A percentile compares a stretch with the other conserved stretches of the same genome.
phyloP scores from a whole-genome alignment of 2,888 invertebrate species.

The Rhabditoides inermis region DNA sequence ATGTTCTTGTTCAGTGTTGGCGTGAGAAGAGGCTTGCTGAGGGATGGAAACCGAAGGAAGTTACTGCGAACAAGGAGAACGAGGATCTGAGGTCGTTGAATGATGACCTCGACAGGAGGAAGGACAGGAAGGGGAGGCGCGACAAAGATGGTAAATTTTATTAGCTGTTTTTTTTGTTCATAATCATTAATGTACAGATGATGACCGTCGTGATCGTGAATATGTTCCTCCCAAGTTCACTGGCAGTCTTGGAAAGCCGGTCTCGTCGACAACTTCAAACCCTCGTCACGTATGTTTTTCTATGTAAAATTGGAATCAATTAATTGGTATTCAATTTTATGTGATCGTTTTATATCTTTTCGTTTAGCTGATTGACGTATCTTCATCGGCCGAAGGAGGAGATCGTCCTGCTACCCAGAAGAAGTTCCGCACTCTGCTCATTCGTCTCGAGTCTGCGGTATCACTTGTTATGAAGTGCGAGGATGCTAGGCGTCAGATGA shows the following conservation, averaged over 20 bases:
- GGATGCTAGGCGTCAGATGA: constrained; percentile 15
- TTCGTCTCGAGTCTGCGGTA: constrained; percentile 39
- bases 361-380: too few relatives aligned
- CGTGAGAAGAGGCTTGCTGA: too few relatives aligned
- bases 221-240: constrained; percentile 24
- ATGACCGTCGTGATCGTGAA: too few relatives aligned
- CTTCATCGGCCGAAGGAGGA: too few relatives aligned
- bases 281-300: constrained; percentile 24
- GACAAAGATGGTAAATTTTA: neutral
- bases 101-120: neutral
- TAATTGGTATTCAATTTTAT: too few relatives aligned
- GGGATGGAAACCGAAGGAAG: too few relatives aligned
- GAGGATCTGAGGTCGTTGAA: neutral
- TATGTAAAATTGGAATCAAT: too few relatives aligned
- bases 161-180: neutral
- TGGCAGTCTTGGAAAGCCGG: constrained; percentile 27
- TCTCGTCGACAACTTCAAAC: constrained; percentile 15
- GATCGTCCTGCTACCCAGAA: constrained; percentile 22
- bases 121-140: neutral
- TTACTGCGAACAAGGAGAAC: neutral
- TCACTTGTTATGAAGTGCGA: constrained; percentile 32
- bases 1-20: too few relatives aligned
- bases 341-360: too few relatives aligned
- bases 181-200: too few relatives aligned
- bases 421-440: constrained; percentile 37